phyloP scores from a whole-genome alignment of 2,797 vertebrate species.

The Ctenopoma kingsleyae region DNA sequence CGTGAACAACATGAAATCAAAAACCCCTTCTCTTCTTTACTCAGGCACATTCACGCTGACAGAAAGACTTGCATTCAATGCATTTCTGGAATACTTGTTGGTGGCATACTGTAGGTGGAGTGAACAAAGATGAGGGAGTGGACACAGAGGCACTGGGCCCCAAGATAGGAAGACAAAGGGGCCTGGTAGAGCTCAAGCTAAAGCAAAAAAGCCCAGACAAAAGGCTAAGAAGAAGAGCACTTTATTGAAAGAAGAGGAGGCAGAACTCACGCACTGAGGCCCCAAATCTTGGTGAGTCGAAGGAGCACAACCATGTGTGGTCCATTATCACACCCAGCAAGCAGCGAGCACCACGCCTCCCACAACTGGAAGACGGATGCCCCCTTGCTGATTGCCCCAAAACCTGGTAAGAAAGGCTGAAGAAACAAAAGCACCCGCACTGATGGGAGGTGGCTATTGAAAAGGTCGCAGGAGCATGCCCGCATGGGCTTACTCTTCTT shows the following conservation, averaged over 20 bases:
- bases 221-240: constrained; percentile 71
- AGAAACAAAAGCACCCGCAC: constrained; percentile 66
- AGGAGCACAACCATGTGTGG: constrained; percentile 81
- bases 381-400: constrained; percentile 66
- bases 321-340: constrained; percentile 80
- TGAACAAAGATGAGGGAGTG: constrained; percentile 77
- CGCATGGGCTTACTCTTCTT: constrained; percentile 64
- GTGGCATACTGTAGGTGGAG: constrained; percentile 78
- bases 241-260: constrained; percentile 59
- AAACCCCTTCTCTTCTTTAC: constrained; percentile 61
- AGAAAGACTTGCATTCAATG: constrained; percentile 75
- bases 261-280: constrained; percentile 61
- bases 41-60: constrained; percentile 63
- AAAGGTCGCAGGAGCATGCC: constrained; percentile 65
- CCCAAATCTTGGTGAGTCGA: constrained; percentile 57
- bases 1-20: constrained; percentile 49
- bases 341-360: constrained; percentile 70
- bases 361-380: constrained; percentile 75
- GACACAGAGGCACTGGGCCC: constrained; percentile 68
- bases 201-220: constrained; percentile 77
- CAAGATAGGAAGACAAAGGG: constrained; percentile 66
- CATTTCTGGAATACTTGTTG: constrained; percentile 81
- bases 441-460: constrained; percentile 52
- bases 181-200: constrained; percentile 55
- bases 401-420: constrained; percentile 66